phyloP scores from a whole-genome alignment of 2,797 vertebrate genomes.

The Lagodon rhomboides region DNA sequence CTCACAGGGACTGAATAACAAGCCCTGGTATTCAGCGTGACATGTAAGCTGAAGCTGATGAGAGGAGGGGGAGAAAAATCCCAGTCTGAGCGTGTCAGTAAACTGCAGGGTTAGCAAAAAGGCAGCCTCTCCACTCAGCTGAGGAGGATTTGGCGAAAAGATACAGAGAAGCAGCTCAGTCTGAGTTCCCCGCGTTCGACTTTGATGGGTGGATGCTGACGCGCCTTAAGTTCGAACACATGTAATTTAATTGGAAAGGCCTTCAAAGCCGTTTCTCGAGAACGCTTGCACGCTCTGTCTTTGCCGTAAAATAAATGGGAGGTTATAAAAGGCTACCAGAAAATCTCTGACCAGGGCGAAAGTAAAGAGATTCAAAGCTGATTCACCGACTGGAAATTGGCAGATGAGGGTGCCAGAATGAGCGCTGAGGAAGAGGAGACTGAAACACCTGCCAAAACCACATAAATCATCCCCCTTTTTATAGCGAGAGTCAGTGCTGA shows the following conservation, averaged over 20 bases:
- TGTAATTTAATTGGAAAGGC: conserved; percentile 11
- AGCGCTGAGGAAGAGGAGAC: conserved; percentile 11
- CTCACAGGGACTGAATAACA: conserved; percentile 66
- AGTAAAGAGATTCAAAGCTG: conserved; percentile 50
- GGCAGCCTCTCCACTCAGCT: conserved; percentile 19
- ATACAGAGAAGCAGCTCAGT: conserved; percentile 24
- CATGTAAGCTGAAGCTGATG: conserved; percentile 62
- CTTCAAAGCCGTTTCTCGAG: conserved; percentile 22
- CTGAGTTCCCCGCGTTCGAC: conserved; percentile 7
- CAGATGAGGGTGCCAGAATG: conserved; percentile 27
- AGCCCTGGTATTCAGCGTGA: conserved; percentile 69
- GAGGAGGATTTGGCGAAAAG: conserved; percentile 43
- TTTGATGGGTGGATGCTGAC: conserved; percentile 13
- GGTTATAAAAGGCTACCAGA: conserved; percentile 34
- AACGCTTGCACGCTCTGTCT: conserved; percentile 2
- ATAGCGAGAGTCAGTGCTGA: not conserved
- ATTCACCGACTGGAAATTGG: conserved; percentile 41
- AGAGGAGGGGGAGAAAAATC: conserved; percentile 40
- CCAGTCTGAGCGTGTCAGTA: conserved; percentile 43
- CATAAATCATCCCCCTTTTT: conserved; percentile 25
- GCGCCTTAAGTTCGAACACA: conserved; percentile 13
- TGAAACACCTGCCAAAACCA: conserved; percentile 38
- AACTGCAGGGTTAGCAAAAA: conserved; percentile 63
- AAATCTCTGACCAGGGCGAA: conserved; percentile 10
- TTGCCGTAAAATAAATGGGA: conserved; percentile 14